phyloP scores from a whole-genome alignment of 2,888 invertebrate species.

The Sarcophaga variegata region DNA sequence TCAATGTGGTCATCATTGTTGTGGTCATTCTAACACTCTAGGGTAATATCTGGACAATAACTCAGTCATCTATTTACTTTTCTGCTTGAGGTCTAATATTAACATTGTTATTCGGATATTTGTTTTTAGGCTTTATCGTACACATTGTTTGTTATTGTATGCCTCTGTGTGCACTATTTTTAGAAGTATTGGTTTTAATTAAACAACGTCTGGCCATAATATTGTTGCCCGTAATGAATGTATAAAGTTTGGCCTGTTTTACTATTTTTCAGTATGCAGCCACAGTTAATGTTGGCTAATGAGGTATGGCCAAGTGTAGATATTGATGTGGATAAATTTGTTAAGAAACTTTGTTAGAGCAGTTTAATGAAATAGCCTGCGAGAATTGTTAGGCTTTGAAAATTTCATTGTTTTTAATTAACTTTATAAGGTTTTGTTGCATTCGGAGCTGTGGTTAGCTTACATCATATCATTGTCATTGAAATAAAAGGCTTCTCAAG shows the following conservation, averaged over 20 bases:
- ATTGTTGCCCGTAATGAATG: background rate
- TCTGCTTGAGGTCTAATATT: slow-evolving; percentile 10
- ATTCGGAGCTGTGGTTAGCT: too few relatives aligned
- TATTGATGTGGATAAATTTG: too few relatives aligned
- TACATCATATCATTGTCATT: too few relatives aligned
- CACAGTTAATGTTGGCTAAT: background rate
- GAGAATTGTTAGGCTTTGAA: too few relatives aligned
- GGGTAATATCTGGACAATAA: slow-evolving; percentile 37
- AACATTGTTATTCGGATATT: slow-evolving; percentile 53
- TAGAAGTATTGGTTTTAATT: slow-evolving; percentile 12
- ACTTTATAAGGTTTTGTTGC: too few relatives aligned
- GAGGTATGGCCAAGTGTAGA: too few relatives aligned
- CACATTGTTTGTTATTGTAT: slow-evolving; percentile 6
- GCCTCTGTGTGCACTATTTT: background rate
- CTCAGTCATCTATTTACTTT: background rate
- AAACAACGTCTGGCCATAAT: slow-evolving; percentile 1
- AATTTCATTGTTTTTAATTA: too few relatives aligned
- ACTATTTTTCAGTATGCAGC: background rate
- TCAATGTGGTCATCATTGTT: slow-evolving; percentile 61
- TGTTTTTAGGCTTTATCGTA: background rate
- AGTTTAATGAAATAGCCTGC: too few relatives aligned
- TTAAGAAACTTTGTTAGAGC: too few relatives aligned
- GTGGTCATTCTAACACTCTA: slow-evolving; percentile 61
- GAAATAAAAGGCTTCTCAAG: too few relatives aligned
- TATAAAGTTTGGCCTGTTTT: background rate